These are phyloP conservation scores for Phaedon cochleariae DNA, from an alignment of 2,888 invertebrate genomes.

Conservation along the genomic window DNA sequence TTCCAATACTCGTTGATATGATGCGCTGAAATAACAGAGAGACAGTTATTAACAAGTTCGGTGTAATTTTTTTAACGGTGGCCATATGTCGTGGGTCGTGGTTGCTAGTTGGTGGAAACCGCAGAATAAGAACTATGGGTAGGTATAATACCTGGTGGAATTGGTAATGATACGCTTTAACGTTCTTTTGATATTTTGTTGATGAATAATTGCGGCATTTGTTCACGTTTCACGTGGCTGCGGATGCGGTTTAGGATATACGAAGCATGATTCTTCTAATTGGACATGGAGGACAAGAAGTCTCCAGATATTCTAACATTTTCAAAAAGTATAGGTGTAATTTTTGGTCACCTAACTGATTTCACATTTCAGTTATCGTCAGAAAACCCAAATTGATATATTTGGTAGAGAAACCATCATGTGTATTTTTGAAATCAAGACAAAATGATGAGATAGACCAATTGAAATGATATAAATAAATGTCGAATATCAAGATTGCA, in stretches of 20 bases:
- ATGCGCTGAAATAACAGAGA: constrained; percentile 25
- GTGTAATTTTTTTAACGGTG: constrained; percentile 16
- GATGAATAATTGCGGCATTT: constrained; percentile 21
- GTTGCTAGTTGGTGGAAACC: constrained; percentile 21
- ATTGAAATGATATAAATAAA: no score
- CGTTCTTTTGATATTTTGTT: constrained; percentile 17
- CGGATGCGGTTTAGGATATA: not conserved
- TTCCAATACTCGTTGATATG: constrained; percentile 11
- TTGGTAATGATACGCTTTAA: constrained; percentile 28
- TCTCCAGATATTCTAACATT: not conserved
- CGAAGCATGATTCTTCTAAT: not conserved
- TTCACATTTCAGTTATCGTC: no score
- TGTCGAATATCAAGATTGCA: no score
- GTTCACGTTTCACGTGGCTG: not conserved
- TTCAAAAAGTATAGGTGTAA: no score
- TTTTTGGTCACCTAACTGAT: no score
- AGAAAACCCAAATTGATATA: no score
- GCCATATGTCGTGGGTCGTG: constrained; percentile 25
- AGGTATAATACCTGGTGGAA: constrained; percentile 15
- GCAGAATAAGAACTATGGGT: constrained; percentile 22
- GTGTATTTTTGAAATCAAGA: no score
- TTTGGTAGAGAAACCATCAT: no score
- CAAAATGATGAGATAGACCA: no score
- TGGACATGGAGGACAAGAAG: not conserved
- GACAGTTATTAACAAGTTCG: constrained; percentile 13